Evolutionary conservation across 2,113 vertebrate species (phyloP).

Genomic region (Oreochromis tanganicae): DNA sequence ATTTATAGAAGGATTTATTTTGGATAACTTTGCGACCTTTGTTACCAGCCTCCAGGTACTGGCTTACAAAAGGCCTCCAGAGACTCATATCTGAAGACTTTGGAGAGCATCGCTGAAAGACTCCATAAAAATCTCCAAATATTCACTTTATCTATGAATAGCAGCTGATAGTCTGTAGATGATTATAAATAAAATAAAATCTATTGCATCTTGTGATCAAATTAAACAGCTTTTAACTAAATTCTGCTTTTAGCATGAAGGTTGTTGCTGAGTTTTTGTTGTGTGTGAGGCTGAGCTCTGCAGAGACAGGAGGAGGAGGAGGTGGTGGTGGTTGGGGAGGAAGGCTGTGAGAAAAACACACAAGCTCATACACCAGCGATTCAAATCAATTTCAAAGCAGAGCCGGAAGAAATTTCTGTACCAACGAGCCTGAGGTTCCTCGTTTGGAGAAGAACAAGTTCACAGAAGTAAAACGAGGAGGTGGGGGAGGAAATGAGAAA

Average conservation of each 20-base stretch:
- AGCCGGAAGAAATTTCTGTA: constrained; percentile 78
- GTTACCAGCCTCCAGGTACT: not conserved
- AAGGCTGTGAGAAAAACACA: constrained; percentile 84
- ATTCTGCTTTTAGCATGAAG: not conserved
- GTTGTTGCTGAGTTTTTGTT: not conserved
- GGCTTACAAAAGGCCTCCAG: not conserved
- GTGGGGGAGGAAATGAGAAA: not conserved
- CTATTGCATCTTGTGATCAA: not conserved
- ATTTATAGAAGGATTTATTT: not conserved
- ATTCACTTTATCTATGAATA: not conserved
- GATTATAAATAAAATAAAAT: not conserved
- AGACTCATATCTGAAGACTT: not conserved
- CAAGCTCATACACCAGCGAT: constrained; percentile 80
- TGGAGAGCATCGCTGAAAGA: not conserved
- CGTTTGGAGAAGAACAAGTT: constrained; percentile 55
- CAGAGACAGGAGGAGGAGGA: not conserved
- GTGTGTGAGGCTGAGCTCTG: not conserved
- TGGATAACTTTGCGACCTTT: not conserved
- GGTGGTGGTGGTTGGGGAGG: not conserved
- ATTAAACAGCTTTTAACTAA: not conserved
- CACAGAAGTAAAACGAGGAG: not conserved
- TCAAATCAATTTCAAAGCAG: constrained; percentile 86
- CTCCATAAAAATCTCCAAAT: not conserved
- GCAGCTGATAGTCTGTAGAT: not conserved
- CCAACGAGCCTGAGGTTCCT: constrained; percentile 70